Percentiles rank a stretch among this genome's conserved stretches.
phyloP scores from a whole-genome alignment of 2,888 invertebrate species.

The Orchesella flavescens region DNA sequence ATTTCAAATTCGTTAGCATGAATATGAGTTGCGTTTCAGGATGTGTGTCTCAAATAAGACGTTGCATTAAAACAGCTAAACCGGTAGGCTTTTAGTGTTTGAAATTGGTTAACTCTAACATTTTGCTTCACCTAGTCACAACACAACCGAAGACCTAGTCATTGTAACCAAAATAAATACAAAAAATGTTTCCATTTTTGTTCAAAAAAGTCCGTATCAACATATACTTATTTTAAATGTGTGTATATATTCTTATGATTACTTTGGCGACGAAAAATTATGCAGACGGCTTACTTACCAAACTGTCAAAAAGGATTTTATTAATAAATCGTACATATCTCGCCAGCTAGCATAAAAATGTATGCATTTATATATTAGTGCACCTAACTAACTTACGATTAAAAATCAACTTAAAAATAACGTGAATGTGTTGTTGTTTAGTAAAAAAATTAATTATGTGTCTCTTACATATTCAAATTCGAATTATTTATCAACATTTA shows the following conservation, averaged over 20 bases:
- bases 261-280: not conserved
- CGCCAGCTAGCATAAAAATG: not conserved
- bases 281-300: not conserved
- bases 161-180: too few species aligned
- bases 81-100: too few species aligned
- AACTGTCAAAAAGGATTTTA: not conserved
- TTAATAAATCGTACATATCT: conserved; percentile 21
- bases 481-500: too few species aligned
- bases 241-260: not conserved
- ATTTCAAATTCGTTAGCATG: too few species aligned
- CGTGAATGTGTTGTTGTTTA: not conserved
- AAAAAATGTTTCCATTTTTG: too few species aligned
- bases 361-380: not conserved
- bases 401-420: not conserved
- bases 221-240: not conserved
- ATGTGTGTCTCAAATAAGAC: too few species aligned
- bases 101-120: too few species aligned
- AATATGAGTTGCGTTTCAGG: too few species aligned
- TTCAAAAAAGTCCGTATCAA: too few species aligned
- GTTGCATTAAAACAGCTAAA: too few species aligned
- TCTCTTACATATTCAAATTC: not conserved
- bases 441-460: not conserved
- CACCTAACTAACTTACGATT: not conserved
- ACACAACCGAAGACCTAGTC: too few species aligned
- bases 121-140: too few species aligned